These are phyloP conservation scores for Piaya cayana DNA, from an alignment of 2,113 vertebrate genomes.

Conservation along the genomic window DNA sequence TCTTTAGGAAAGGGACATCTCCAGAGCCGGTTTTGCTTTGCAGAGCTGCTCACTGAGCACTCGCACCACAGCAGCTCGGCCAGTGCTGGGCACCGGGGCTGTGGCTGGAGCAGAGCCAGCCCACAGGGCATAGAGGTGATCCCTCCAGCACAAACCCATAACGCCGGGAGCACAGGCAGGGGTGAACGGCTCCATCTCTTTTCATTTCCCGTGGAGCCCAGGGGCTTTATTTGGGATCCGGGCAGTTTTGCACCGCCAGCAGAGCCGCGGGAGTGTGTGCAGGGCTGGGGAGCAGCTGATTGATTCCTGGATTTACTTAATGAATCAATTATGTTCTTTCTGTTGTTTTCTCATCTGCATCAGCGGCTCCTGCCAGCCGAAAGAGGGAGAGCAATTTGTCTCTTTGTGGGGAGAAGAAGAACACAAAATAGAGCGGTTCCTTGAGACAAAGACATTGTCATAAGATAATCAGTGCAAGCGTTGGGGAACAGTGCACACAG, in stretches of 20 bases:
- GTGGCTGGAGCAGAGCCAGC: neutral
- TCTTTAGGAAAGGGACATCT: neutral
- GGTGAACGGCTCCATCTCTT: accelerated
- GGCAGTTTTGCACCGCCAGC: neutral
- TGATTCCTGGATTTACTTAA: slow-evolving; percentile 32
- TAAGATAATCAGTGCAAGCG: neutral
- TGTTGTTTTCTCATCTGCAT: slow-evolving; percentile 53
- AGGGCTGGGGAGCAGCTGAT: neutral
- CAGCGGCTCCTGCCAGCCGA: slow-evolving; percentile 27
- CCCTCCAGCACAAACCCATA: accelerated
- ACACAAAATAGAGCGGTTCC: slow-evolving; percentile 33
- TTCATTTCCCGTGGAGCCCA: neutral
- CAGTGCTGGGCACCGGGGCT: neutral
- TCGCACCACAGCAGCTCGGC: accelerated
- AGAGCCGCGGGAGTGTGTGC: accelerated
- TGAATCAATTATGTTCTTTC: slow-evolving; percentile 29
- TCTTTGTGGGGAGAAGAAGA: slow-evolving; percentile 57
- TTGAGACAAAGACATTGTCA: slow-evolving; percentile 41
- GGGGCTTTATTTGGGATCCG: neutral
- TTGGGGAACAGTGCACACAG: neutral
- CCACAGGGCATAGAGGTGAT: accelerated
- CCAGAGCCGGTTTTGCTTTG: neutral
- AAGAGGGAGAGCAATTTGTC: slow-evolving; percentile 30
- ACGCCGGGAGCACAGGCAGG: no score
- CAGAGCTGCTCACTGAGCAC: neutral